These are phyloP conservation scores for Acanthisitta chloris DNA, from an alignment of 2,113 vertebrate species.

Conservation along the genomic window DNA sequence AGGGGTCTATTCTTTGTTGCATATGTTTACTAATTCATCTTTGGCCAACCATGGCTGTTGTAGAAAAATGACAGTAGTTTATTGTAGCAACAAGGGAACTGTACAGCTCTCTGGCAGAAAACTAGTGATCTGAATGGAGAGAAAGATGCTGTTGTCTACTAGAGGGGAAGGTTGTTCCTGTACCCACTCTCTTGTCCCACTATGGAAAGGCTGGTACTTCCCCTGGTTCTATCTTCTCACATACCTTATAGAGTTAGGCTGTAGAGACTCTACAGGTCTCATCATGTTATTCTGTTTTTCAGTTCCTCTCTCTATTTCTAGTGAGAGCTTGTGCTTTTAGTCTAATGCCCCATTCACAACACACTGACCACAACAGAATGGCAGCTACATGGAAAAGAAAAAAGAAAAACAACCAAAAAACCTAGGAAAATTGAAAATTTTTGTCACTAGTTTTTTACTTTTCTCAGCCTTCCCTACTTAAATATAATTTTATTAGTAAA, in stretches of 20 bases:
- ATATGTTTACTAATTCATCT: neutral
- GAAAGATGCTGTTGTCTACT: neutral
- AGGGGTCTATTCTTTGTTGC: neutral
- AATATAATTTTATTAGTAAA: neutral
- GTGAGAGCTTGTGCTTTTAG: neutral
- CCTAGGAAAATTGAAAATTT: neutral
- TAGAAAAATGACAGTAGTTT: neutral
- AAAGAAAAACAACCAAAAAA: neutral
- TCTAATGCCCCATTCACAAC: neutral
- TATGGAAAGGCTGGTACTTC: neutral
- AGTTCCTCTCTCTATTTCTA: neutral
- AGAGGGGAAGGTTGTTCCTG: neutral
- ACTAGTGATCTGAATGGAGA: neutral
- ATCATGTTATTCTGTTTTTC: neutral
- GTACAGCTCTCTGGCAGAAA: neutral
- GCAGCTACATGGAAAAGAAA: neutral
- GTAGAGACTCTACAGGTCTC: neutral
- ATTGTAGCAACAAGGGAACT: neutral
- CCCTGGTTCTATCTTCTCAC: neutral
- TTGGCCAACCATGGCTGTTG: neutral
- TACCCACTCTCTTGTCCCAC: fast-evolving
- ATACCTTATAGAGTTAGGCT: neutral
- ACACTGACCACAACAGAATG: neutral
- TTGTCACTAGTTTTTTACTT: neutral
- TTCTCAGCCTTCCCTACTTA: neutral